Evolutionary conservation across 2,113 vertebrate genomes (phyloP).

Genomic region (Pheucticus melanocephalus): DNA sequence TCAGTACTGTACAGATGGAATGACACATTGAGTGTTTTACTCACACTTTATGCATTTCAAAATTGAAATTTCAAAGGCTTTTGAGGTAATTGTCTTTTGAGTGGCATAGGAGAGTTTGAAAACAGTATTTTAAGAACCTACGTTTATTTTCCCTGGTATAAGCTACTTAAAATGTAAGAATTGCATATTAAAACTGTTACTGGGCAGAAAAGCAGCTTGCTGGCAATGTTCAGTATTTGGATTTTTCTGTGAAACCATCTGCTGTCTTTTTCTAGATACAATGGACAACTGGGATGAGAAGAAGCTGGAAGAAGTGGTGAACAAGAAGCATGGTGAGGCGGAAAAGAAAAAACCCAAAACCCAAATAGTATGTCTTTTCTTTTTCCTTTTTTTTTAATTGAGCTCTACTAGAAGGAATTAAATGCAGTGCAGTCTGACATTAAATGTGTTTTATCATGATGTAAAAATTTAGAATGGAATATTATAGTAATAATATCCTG

Average conservation of each 20-base stretch:
- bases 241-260: not conserved
- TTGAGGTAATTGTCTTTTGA: not conserved
- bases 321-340: slow-evolving; percentile 96
- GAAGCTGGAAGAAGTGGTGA: slow-evolving; percentile 96
- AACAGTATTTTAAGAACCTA: not conserved
- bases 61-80: not conserved
- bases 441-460: not conserved
- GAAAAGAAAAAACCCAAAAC: slow-evolving; percentile 98
- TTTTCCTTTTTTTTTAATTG: not conserved
- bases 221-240: not conserved
- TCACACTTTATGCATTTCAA: not conserved
- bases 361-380: slow-evolving; percentile 85
- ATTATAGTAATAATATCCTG: not conserved
- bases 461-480: not conserved
- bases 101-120: not conserved
- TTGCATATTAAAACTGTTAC: not conserved
- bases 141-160: not conserved
- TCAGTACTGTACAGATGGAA: not conserved
- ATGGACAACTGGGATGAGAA: slow-evolving; percentile 99
- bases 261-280: slow-evolving; percentile 79
- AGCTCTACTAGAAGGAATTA: slow-evolving; percentile 6
- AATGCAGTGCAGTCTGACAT: not conserved
- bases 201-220: not conserved
- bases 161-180: not conserved
- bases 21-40: not conserved